Conservation (phyloP, 1,140 invertebrate genomes). For the Wasmannia auropunctata region DNA sequence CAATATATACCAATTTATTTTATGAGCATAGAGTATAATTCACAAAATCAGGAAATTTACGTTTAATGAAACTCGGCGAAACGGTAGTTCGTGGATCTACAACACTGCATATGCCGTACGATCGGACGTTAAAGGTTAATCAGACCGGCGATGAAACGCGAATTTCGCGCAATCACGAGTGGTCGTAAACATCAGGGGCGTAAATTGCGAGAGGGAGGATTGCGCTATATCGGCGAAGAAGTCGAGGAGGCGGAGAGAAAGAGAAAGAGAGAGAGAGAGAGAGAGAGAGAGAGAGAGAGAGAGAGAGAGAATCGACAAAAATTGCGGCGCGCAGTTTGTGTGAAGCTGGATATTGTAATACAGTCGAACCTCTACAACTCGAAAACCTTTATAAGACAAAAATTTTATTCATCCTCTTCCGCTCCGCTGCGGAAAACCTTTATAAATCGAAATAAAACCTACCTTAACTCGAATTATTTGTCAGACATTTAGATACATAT, state of each 20-base stretch:
- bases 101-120: not conserved
- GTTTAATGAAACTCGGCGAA: constrained; percentile 18
- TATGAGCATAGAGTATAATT: not conserved
- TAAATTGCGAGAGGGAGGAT: not conserved
- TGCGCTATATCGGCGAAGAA: not conserved
- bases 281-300: not conserved
- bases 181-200: constrained; percentile 27
- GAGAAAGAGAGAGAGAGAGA: not conserved
- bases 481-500: no score
- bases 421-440: no score
- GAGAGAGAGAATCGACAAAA: no score
- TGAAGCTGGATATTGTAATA: no score
- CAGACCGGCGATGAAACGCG: constrained; percentile 22
- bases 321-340: no score
- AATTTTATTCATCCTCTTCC: no score
- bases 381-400: no score
- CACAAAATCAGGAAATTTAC: constrained; percentile 17
- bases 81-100: not conserved
- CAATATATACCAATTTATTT: not conserved
- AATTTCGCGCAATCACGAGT: constrained; percentile 40
- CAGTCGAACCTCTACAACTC: no score
- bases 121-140: constrained; percentile 36
- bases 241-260: not conserved
- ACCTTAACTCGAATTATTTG: no score
- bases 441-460: no score